These are phyloP conservation scores for Epinotia demarniana DNA, from an alignment of 2,888 invertebrate genomes.

Conservation along the genomic window DNA sequence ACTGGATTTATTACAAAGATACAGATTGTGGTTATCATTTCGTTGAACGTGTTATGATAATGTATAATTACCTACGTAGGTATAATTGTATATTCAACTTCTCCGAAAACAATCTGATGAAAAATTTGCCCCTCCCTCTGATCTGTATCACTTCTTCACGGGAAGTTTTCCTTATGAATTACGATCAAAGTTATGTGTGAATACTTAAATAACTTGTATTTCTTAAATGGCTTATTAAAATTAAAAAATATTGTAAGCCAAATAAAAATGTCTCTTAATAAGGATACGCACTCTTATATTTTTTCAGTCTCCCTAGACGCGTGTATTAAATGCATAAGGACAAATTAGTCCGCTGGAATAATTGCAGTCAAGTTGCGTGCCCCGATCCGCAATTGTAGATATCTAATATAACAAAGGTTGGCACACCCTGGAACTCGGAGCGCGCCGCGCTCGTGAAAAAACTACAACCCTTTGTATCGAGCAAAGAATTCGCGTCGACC, in stretches of 20 bases:
- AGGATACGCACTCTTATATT: not conserved
- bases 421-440: slow-evolving; percentile 65
- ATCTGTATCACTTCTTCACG: slow-evolving; percentile 22
- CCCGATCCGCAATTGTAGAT: slow-evolving; percentile 63
- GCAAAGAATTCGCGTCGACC: slow-evolving; percentile 80
- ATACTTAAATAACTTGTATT: not conserved
- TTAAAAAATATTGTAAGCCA: not conserved
- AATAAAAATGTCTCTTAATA: not conserved
- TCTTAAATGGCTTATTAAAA: no score
- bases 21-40: not conserved
- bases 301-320: slow-evolving; percentile 8
- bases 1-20: not conserved
- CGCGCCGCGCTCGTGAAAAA: slow-evolving; percentile 70
- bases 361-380: slow-evolving; percentile 60
- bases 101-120: slow-evolving; percentile 26
- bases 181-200: not conserved
- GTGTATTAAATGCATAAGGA: slow-evolving; percentile 51
- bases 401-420: slow-evolving; percentile 59
- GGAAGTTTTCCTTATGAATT: slow-evolving; percentile 27
- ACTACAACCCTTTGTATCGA: slow-evolving; percentile 76
- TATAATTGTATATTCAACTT: slow-evolving; percentile 22
- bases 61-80: slow-evolving; percentile 17
- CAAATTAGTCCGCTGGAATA: slow-evolving; percentile 62
- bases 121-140: slow-evolving; percentile 24
- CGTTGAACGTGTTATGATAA: slow-evolving; percentile 21